Percentiles rank a stretch among this genome's conserved stretches.
phyloP scores from a whole-genome alignment of 2,113 vertebrate species.

The Albula glossodonta region DNA sequence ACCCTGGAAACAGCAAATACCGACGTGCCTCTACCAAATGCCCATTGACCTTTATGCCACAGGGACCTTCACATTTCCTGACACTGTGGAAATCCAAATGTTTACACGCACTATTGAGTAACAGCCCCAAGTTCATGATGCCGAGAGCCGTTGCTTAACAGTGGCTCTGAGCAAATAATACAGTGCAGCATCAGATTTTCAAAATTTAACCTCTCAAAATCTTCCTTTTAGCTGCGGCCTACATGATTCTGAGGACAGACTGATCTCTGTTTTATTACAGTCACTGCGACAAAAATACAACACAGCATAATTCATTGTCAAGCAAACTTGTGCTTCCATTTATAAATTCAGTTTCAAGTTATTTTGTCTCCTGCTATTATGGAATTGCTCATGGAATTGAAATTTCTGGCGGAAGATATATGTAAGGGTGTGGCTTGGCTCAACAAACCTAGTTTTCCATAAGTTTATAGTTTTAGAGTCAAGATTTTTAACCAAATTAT shows the following conservation, averaged over 20 bases:
- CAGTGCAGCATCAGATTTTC: constrained; percentile 59
- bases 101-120: constrained; percentile 65
- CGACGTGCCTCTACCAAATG: constrained; percentile 51
- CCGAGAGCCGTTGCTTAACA: constrained; percentile 53
- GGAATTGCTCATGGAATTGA: not conserved
- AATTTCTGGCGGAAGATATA: too few species aligned
- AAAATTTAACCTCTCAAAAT: constrained; percentile 35
- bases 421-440: too few species aligned
- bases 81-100: constrained; percentile 74
- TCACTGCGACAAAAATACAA: not conserved
- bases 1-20: constrained; percentile 54
- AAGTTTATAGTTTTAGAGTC: too few species aligned
- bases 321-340: too few species aligned
- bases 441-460: too few species aligned
- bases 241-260: not conserved
- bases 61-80: constrained; percentile 64
- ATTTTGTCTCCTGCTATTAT: not conserved
- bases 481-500: not conserved
- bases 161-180: constrained; percentile 63
- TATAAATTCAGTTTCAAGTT: too few species aligned
- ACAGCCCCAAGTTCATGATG: constrained; percentile 57
- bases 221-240: not conserved
- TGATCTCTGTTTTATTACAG: constrained; percentile 6
- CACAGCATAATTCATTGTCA: not conserved
- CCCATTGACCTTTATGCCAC: constrained; percentile 48